These are phyloP conservation scores for Aricia agestis DNA, from an alignment of 1,140 invertebrate species.

Conservation along the genomic window DNA sequence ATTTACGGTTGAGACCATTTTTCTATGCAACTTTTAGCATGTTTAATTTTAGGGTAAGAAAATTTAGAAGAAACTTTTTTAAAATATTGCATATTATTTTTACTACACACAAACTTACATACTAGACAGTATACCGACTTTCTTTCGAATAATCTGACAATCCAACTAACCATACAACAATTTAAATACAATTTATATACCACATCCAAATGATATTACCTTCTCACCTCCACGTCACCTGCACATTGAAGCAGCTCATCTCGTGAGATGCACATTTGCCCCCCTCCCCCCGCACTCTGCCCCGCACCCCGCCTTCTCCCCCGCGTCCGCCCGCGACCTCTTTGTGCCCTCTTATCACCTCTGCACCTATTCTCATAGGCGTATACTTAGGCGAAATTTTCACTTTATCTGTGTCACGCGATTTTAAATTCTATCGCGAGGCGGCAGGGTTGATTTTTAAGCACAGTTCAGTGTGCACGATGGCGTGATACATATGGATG, in stretches of 20 bases:
- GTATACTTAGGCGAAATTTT: constrained; percentile 24
- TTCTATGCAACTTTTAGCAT: too few species aligned
- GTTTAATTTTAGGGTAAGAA: too few species aligned
- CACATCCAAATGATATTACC: constrained; percentile 3
- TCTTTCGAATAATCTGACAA: too few species aligned
- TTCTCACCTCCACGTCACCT: constrained; percentile 25
- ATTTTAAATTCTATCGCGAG: constrained; percentile 22
- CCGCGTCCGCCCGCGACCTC: constrained; percentile 29
- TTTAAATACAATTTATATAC: too few species aligned
- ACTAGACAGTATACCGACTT: too few species aligned
- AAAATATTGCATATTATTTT: too few species aligned
- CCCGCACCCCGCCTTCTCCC: not conserved
- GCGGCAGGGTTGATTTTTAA: not conserved
- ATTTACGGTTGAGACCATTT: too few species aligned
- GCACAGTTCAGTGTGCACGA: not conserved
- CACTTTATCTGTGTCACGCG: constrained; percentile 4
- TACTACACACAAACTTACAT: too few species aligned
- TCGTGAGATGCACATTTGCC: constrained; percentile 62
- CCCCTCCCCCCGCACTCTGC: constrained; percentile 15
- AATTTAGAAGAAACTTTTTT: too few species aligned
- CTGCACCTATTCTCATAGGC: constrained; percentile 34
- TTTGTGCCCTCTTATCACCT: constrained; percentile 55
- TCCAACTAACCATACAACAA: too few species aligned
- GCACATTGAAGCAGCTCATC: constrained; percentile 57
- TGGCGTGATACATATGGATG: constrained; percentile 30